Evolutionary conservation across 2,113 vertebrate genomes (phyloP).

Genomic region (Oncorhynchus tshawytscha): DNA sequence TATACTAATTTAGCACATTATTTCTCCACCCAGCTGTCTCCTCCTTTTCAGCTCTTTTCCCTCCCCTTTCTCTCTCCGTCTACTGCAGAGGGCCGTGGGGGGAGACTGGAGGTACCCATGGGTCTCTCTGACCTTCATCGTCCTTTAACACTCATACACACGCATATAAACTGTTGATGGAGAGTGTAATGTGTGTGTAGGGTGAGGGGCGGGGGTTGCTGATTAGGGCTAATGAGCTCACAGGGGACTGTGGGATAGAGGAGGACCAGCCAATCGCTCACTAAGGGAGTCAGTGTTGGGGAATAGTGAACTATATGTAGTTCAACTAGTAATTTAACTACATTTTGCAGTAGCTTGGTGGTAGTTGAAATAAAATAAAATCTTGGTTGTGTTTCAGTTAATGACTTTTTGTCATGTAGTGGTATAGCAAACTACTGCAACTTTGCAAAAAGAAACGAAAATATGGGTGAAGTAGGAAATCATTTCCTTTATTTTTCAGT

Average conservation of each 20-base stretch:
- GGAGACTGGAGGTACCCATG: conserved; percentile 40
- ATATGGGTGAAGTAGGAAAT: too few species aligned
- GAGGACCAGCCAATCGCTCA: conserved; percentile 40
- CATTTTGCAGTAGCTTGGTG: too few species aligned
- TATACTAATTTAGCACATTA: too few species aligned
- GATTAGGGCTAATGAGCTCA: conserved; percentile 75
- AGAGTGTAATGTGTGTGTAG: conserved; percentile 45
- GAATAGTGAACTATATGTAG: too few species aligned
- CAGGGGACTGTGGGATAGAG: conserved; percentile 54
- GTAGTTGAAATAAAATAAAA: too few species aligned
- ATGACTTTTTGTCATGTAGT: too few species aligned
- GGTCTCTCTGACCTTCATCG: conserved; percentile 56
- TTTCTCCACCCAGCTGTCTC: conserved; percentile 9
- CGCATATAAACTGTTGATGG: conserved; percentile 28
- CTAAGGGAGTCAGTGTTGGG: conserved; percentile 11
- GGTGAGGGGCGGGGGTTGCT: conserved; percentile 45
- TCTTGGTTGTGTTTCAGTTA: too few species aligned
- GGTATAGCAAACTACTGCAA: too few species aligned
- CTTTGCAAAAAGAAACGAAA: too few species aligned
- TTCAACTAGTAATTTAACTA: too few species aligned
- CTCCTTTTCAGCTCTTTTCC: conserved; percentile 14
- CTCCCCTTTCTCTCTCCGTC: conserved; percentile 27
- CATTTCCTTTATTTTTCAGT: too few species aligned
- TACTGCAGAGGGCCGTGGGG: neutral
- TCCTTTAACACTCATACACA: conserved; percentile 53